A percentile compares a stretch with the other conserved stretches of the same genome.
Conservation (phyloP, 2,888 invertebrate species). For the Spilosoma lubricipeda region DNA sequence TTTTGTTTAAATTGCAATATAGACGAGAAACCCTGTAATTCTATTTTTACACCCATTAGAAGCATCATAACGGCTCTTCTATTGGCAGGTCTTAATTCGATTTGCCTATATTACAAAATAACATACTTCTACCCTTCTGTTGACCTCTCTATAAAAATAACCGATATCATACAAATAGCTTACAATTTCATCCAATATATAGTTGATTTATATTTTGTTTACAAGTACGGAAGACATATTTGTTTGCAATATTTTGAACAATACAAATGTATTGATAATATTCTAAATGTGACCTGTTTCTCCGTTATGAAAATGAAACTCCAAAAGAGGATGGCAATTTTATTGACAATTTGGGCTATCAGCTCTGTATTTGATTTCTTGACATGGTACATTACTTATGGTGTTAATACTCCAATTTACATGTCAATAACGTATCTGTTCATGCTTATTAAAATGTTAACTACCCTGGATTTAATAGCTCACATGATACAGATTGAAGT, state of each 20-base stretch:
- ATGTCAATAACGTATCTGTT: constrained; percentile 65
- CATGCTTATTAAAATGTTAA: constrained; percentile 71
- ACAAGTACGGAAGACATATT: constrained; percentile 66
- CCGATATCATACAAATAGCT: constrained; percentile 66
- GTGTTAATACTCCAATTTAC: constrained; percentile 52
- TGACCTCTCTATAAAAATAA: constrained; percentile 63
- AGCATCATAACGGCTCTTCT: constrained; percentile 40
- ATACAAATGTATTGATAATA: constrained; percentile 65
- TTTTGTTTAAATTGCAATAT: constrained; percentile 61
- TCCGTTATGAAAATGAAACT: constrained; percentile 55
- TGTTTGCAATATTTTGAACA: constrained; percentile 66
- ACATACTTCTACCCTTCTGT: constrained; percentile 50
- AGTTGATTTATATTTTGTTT: constrained; percentile 68
- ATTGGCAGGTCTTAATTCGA: constrained; percentile 54
- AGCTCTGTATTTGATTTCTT: constrained; percentile 61
- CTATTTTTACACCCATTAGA: constrained; percentile 34
- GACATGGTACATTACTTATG: constrained; percentile 65
- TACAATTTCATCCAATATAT: constrained; percentile 68
- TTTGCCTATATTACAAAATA: constrained; percentile 64
- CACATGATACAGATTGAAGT: constrained; percentile 68
- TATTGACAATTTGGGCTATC: constrained; percentile 58
- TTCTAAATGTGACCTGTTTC: constrained; percentile 58
- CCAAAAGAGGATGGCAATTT: constrained; percentile 52
- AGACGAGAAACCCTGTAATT: constrained; percentile 29
- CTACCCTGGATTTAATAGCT: constrained; percentile 67